These are phyloP conservation scores for Gobionotothen gibberifrons DNA, from an alignment of 2,797 vertebrate genomes.

Conservation along the genomic window DNA sequence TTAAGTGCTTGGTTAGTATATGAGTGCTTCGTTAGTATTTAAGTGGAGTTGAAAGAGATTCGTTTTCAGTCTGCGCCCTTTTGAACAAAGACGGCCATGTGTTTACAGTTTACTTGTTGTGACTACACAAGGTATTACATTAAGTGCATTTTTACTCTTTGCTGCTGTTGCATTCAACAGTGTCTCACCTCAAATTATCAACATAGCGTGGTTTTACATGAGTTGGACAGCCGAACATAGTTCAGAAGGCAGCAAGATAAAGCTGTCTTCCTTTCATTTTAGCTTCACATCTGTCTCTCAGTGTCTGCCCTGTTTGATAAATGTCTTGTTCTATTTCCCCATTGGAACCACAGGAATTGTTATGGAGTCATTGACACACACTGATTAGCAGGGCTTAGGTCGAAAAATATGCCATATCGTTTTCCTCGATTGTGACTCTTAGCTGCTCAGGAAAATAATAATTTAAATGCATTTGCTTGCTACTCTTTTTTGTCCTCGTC, in stretches of 20 bases:
- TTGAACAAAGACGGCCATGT: neutral
- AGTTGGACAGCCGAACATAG: neutral
- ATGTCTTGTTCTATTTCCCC: constrained; percentile 13
- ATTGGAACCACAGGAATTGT: constrained; percentile 20
- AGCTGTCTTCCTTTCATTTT: constrained; percentile 31
- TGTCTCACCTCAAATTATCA: constrained; percentile 1
- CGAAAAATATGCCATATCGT: neutral
- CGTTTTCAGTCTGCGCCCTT: no score
- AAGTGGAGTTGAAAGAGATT: no score
- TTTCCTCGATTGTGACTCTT: neutral
- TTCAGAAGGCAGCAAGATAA: neutral
- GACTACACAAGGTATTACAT: neutral
- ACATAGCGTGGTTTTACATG: neutral
- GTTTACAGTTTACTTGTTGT: neutral
- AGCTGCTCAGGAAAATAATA: neutral
- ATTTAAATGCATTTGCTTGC: constrained; percentile 22
- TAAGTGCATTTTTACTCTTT: neutral
- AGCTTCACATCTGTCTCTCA: constrained; percentile 16
- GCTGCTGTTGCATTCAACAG: neutral
- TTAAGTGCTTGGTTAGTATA: no score
- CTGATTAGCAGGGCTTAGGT: constrained; percentile 2
- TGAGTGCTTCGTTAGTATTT: no score
- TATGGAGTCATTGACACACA: constrained; percentile 5
- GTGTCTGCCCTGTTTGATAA: constrained; percentile 27
- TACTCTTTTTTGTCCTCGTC: constrained; percentile 34